Conservation (phyloP, 1,140 invertebrate species). For the Achatina immaculata region DNA sequence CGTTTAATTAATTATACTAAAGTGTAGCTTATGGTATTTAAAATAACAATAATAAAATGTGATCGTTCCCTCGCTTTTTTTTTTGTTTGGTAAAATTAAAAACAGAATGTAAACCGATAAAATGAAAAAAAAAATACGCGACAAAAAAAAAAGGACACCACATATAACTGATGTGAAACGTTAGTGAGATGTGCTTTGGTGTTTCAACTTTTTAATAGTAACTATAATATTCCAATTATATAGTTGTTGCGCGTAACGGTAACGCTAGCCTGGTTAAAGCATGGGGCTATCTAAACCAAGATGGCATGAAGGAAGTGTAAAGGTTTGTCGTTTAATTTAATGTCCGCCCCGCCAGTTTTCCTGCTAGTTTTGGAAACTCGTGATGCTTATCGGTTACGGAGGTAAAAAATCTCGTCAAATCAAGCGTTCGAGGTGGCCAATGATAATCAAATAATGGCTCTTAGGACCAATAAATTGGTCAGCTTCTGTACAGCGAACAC, state of each 20-base stretch:
- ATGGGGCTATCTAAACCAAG: neutral
- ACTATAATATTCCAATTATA: neutral
- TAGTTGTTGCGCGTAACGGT: neutral
- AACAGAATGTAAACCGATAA: no score
- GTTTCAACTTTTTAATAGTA: no score
- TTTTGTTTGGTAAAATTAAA: no score
- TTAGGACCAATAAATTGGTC: conserved; percentile 66
- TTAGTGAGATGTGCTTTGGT: no score
- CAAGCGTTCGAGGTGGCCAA: neutral
- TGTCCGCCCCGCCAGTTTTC: neutral
- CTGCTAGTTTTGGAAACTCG: neutral
- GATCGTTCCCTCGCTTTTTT: no score
- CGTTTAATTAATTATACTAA: no score
- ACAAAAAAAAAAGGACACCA: no score
- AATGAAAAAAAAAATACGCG: no score
- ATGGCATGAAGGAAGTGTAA: neutral
- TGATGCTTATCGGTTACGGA: neutral
- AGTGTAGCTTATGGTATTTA: no score
- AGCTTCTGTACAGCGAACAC: conserved; percentile 44
- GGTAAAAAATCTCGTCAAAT: neutral
- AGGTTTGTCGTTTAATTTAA: neutral
- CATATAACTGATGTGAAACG: no score
- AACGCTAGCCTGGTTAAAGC: neutral
- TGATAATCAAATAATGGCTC: conserved; percentile 18
- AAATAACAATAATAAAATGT: no score